Evolutionary conservation across 2,888 invertebrate genomes (phyloP).

Genomic region (Ceriagrion tenellum): DNA sequence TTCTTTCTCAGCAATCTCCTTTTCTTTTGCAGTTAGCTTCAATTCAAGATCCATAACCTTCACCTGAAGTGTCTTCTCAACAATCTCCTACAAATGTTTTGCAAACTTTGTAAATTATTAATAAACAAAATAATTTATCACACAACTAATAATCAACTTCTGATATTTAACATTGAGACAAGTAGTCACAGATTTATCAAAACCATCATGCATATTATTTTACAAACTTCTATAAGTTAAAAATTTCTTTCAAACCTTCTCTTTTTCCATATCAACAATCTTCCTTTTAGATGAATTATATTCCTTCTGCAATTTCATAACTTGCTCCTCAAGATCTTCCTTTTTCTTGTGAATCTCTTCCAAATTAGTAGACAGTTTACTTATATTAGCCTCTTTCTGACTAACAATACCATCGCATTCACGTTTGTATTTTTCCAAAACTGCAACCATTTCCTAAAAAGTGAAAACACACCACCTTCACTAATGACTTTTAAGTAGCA

Average conservation of each 20-base stretch:
- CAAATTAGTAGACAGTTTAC: not conserved
- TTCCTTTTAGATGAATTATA: not conserved
- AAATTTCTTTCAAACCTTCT: not conserved
- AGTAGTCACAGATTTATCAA: not conserved
- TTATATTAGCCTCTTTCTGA: slow-evolving; percentile 45
- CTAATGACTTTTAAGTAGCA: too few relatives aligned
- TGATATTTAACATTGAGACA: not conserved
- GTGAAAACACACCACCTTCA: not conserved
- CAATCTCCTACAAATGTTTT: slow-evolving; percentile 5
- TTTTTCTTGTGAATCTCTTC: slow-evolving; percentile 33
- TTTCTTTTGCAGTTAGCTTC: slow-evolving; percentile 37
- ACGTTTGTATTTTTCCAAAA: slow-evolving; percentile 57
- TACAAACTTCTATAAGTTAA: too few relatives aligned
- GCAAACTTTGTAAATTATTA: not conserved
- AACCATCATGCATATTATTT: too few relatives aligned
- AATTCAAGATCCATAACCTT: slow-evolving; percentile 55
- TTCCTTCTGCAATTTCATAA: slow-evolving; percentile 31
- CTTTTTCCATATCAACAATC: slow-evolving; percentile 29
- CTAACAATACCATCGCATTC: slow-evolving; percentile 48
- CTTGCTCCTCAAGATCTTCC: slow-evolving; percentile 1
- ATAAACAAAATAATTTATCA: not conserved
- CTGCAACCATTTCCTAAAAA: slow-evolving; percentile 48
- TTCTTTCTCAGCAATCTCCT: slow-evolving; percentile 55
- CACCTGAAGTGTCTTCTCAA: slow-evolving; percentile 50
- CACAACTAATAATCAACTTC: not conserved